These are phyloP conservation scores for Strigamia transsilvanica DNA, from an alignment of 2,888 invertebrate species.

Conservation along the genomic window DNA sequence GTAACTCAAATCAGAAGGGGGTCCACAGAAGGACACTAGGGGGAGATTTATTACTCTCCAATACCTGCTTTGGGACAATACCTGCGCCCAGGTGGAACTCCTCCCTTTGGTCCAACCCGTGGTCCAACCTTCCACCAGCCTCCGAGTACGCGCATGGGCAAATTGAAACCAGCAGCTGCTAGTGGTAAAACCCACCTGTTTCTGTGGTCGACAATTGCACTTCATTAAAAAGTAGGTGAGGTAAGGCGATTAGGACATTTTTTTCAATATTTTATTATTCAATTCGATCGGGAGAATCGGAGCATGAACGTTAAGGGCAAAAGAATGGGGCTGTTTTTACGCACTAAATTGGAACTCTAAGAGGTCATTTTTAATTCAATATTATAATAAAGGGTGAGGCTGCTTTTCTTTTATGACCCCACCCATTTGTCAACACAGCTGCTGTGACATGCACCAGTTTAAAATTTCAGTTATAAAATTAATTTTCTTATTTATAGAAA, in stretches of 20 bases:
- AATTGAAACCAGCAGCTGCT: constrained; percentile 9
- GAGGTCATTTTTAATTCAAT: constrained; percentile 43
- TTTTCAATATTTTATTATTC: neutral
- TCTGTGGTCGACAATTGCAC: constrained; percentile 41
- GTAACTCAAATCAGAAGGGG: constrained; percentile 42
- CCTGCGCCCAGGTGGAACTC: constrained; percentile 34
- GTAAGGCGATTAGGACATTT: constrained; percentile 21
- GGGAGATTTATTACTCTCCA: constrained; percentile 35
- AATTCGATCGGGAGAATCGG: constrained; percentile 23
- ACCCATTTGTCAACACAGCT: constrained; percentile 42
- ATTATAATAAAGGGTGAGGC: constrained; percentile 42
- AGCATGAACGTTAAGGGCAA: neutral
- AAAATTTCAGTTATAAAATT: constrained; percentile 17
- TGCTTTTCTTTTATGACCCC: constrained; percentile 31
- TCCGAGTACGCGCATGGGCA: constrained; percentile 6
- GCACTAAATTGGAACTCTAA: neutral
- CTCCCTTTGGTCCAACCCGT: constrained; percentile 27
- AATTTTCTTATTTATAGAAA: constrained; percentile 7
- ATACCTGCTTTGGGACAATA: constrained; percentile 39
- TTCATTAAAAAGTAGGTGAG: constrained; percentile 40
- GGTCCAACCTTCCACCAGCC: neutral
- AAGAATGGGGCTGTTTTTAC: neutral
- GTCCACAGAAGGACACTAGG: neutral
- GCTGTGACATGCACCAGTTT: constrained; percentile 20
- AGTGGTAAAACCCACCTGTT: constrained; percentile 28